Conservation (phyloP, 2,113 vertebrate genomes). For the Scolopax mira region DNA sequence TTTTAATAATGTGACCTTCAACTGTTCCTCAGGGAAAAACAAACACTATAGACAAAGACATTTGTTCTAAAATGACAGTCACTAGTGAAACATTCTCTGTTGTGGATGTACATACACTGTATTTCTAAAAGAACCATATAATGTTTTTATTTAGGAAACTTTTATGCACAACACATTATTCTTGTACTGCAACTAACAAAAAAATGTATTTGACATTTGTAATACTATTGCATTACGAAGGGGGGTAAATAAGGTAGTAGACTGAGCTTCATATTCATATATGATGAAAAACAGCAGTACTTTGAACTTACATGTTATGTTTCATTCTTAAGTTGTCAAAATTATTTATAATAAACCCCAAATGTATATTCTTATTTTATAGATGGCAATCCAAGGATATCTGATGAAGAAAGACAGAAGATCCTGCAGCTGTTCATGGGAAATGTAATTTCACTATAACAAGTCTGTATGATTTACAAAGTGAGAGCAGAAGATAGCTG, state of each 20-base stretch:
- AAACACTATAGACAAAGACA: constrained; percentile 30
- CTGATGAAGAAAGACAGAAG: neutral
- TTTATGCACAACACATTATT: neutral
- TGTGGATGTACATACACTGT: neutral
- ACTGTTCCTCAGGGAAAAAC: constrained; percentile 10
- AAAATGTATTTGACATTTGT: neutral
- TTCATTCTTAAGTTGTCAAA: neutral
- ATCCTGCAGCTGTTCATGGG: neutral
- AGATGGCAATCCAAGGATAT: neutral
- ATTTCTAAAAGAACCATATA: neutral
- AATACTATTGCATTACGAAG: neutral
- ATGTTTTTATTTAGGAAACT: neutral
- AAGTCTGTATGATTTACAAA: neutral
- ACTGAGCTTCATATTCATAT: neutral
- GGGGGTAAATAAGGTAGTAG: neutral
- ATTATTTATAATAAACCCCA: neutral
- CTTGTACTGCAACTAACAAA: neutral
- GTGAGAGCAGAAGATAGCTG: neutral
- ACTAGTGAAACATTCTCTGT: neutral
- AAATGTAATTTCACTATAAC: neutral
- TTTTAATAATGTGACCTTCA: constrained; percentile 62
- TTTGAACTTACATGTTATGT: neutral
- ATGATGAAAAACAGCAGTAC: neutral
- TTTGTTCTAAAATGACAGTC: constrained; percentile 49
- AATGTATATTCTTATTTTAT: neutral